Conservation (phyloP, 1,140 invertebrate genomes). For the Drosophila aff. region DNA sequence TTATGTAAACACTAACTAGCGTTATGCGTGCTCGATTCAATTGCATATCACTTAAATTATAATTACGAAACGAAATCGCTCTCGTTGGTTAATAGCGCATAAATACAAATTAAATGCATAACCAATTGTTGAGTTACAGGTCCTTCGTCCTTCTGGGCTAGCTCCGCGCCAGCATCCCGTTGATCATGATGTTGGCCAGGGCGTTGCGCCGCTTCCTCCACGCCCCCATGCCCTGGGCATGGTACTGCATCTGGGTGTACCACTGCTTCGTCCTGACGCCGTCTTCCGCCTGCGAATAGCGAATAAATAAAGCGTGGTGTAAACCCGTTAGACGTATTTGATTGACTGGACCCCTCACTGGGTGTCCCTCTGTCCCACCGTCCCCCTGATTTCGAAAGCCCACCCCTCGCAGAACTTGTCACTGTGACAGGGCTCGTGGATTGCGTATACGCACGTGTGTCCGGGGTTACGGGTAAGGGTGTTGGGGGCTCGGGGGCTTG, state of each 20-base stretch:
- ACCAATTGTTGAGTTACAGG: conserved; percentile 41
- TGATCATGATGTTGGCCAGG: conserved; percentile 98
- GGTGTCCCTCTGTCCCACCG: neutral
- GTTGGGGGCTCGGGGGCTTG: neutral
- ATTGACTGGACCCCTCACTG: conserved; percentile 54
- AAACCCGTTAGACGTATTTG: conserved; percentile 59
- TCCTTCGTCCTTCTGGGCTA: conserved; percentile 36
- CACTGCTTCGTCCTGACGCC: conserved; percentile 93
- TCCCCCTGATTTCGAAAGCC: neutral
- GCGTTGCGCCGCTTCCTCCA: conserved; percentile 96
- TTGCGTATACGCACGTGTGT: conserved; percentile 22
- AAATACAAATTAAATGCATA: conserved; percentile 75
- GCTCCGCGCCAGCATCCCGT: conserved; percentile 89
- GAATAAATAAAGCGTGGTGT: conserved; percentile 61
- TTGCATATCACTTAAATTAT: conserved; percentile 75
- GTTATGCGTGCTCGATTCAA: conserved; percentile 68
- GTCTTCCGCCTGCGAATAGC: conserved; percentile 92
- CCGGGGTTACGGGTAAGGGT: neutral
- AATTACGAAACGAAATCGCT: conserved; percentile 73
- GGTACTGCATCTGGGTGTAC: conserved; percentile 95
- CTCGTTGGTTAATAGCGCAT: conserved; percentile 69
- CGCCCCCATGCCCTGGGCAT: conserved; percentile 94
- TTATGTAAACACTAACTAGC: conserved; percentile 72
- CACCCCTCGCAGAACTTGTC: conserved; percentile 16
- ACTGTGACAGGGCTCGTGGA: conserved; percentile 53